Conservation (phyloP, 2,113 vertebrate genomes). For the Dasypus novemcinctus region DNA sequence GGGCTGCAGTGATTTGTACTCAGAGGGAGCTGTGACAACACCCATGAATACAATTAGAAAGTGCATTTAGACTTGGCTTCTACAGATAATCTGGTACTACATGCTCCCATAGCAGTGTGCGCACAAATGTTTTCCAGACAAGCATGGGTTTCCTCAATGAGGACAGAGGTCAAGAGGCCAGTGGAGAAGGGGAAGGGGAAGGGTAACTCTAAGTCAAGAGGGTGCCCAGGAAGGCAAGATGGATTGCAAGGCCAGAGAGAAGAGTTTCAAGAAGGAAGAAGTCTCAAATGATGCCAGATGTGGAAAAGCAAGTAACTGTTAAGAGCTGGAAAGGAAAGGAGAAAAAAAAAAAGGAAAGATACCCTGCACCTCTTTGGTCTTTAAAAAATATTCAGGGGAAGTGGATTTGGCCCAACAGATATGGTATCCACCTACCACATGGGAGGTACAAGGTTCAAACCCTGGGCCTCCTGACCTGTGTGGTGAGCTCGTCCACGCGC, state of each 20-base stretch:
- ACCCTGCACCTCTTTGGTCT: background rate
- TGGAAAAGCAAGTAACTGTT: no score
- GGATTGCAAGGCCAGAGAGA: background rate
- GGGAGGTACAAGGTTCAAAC: no score
- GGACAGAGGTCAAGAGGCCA: background rate
- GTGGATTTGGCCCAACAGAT: no score
- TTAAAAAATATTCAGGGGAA: background rate
- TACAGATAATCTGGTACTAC: background rate
- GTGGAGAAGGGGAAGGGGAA: background rate
- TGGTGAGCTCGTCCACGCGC: no score
- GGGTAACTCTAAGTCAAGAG: background rate
- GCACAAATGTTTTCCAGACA: background rate
- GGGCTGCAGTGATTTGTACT: background rate
- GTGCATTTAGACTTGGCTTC: no score
- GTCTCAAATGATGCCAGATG: background rate
- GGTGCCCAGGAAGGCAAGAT: background rate
- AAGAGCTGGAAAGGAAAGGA: background rate
- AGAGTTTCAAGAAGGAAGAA: background rate
- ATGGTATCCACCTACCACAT: no score
- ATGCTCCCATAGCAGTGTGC: accelerated
- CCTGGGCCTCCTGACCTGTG: no score
- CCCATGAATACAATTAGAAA: background rate
- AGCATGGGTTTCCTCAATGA: background rate
- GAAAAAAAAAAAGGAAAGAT: background rate
- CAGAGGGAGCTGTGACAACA: background rate